Evolutionary conservation across 2,797 vertebrate species (phyloP), one percentile per base, ranked within the genome.

Genomic region (Myotis daubentonii): DNA sequence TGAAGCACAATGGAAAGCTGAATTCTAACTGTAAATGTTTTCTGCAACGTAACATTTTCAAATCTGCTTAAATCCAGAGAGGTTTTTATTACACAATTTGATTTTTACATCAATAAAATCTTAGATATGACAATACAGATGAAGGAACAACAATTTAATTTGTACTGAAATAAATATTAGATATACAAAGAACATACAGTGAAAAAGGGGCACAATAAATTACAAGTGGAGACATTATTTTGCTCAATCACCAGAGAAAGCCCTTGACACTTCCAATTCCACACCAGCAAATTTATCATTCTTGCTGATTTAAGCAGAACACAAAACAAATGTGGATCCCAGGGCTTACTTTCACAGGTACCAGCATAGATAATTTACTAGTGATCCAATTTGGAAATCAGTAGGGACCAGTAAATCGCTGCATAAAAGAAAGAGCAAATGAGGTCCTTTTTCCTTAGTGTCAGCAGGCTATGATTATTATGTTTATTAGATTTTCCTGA

Each of bases 281-380:
- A 97, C 97, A 96, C 97, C 97, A 98, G 98, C 97, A 97, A 96
- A 98, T 98, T 98, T 98, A 98, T 98, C 98, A 98, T 98, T 98
- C 98, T 97, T 99, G 98, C 98, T 98, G 98, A 99, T 98, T 98
- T 98, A 98, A 98, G 98, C 98, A 98, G 97, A 98, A 97, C 97
- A 97, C 97, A 98, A 97, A 98, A 98, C 97, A 98, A 98, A 98
- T 98, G 98, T 98, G 98, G 98, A 98, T 98, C 97, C 98, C 98
- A 97, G 96, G 94, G 98, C 98, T 98, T 98, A 98, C 98, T 97
- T 98, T 98, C 98, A 97, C 97, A 98, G 98, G 98, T 98, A 98
- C 97, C 95, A 97, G 97, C 97, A 98, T 87, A 98, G 98, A 97
- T 98, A 98, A 99, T 98, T 98, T 98, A 98, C 98, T 98, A 97